Conservation (phyloP, 2,797 vertebrate species). For the Hoplostethus mediterraneus region DNA sequence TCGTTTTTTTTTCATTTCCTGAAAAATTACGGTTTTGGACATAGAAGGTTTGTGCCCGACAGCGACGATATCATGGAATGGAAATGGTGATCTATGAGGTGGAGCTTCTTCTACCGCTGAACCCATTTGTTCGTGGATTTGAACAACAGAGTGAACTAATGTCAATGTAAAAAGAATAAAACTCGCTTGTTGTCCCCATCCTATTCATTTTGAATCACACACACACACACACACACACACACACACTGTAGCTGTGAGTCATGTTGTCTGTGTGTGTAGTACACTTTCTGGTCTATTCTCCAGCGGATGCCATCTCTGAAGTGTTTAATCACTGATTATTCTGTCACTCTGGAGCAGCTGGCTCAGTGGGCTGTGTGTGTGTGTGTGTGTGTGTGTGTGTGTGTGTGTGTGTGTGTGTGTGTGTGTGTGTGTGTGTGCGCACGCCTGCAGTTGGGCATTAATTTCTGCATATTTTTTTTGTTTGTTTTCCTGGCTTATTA, state of each 20-base stretch:
- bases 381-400: not conserved
- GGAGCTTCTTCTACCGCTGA: too few relatives aligned
- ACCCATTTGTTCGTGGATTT: too few relatives aligned
- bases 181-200: not conserved
- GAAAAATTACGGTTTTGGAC: too few relatives aligned
- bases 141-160: too few relatives aligned
- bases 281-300: constrained; percentile 53
- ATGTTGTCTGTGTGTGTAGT: constrained; percentile 12
- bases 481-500: too few relatives aligned
- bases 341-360: constrained; percentile 47
- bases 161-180: not conserved
- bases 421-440: not conserved
- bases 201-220: not conserved
- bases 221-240: not conserved
- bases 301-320: constrained; percentile 43
- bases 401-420: constrained; percentile 1
- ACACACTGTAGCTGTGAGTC: not conserved
- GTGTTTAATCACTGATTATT: constrained; percentile 63
- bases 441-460: not conserved
- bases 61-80: too few relatives aligned
- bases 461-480: too few relatives aligned
- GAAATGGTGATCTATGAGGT: too few relatives aligned
- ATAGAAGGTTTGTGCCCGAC: too few relatives aligned
- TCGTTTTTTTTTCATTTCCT: too few relatives aligned
- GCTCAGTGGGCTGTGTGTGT: constrained; percentile 19